These are phyloP conservation scores for Hippoglossus stenolepis DNA, from an alignment of 2,113 vertebrate species.

Conservation along the genomic window DNA sequence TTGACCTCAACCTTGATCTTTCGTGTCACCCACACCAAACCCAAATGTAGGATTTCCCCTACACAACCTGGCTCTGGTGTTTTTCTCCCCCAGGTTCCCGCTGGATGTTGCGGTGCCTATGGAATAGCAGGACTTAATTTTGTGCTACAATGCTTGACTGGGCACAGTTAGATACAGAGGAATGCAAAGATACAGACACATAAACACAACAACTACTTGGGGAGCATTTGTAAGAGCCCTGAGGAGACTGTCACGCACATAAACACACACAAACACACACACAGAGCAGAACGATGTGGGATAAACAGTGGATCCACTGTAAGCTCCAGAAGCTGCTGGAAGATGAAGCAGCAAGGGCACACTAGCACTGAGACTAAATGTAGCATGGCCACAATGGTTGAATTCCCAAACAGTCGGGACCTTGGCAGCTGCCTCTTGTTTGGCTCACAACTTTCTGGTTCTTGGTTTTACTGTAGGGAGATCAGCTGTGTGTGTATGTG, in stretches of 20 bases:
- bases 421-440: conserved; percentile 67
- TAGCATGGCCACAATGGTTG: conserved; percentile 65
- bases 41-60: background rate
- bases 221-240: conserved; percentile 67
- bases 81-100: conserved; percentile 26
- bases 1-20: conserved; percentile 56
- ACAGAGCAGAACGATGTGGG: conserved; percentile 43
- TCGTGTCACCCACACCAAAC: background rate
- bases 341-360: conserved; percentile 75
- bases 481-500: conserved; percentile 37
- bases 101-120: conserved; percentile 45
- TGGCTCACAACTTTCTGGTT: conserved; percentile 66
- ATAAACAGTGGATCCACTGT: conserved; percentile 75
- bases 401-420: conserved; percentile 67
- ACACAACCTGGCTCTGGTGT: background rate
- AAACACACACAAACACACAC: conserved; percentile 27
- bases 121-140: conserved; percentile 71
- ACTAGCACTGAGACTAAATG: conserved; percentile 74
- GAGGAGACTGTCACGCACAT: conserved; percentile 55
- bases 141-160: conserved; percentile 73
- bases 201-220: conserved; percentile 70
- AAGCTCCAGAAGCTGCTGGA: conserved; percentile 68
- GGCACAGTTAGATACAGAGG: conserved; percentile 66
- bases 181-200: conserved; percentile 63
- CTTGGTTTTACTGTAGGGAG: conserved; percentile 67